phyloP scores from a whole-genome alignment of 1,140 invertebrate genomes.

The Contarinia nasturtii region DNA sequence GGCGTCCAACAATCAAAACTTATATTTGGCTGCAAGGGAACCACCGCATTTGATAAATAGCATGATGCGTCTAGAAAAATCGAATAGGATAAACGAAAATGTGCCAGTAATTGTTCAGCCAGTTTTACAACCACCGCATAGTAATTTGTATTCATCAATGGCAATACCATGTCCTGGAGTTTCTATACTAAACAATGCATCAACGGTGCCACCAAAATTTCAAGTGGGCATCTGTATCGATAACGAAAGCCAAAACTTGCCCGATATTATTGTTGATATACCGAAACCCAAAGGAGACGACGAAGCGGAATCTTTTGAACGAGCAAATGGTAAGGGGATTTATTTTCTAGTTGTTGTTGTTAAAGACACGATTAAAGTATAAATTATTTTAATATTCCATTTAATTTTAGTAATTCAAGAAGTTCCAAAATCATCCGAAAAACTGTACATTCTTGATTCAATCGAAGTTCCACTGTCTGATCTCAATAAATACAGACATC shows the following conservation, averaged over 20 bases:
- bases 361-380: not conserved
- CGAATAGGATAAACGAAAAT: not conserved
- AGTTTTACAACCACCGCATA: no score
- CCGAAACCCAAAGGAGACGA: constrained; percentile 10
- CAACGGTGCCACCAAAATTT: constrained; percentile 1
- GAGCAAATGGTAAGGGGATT: not conserved
- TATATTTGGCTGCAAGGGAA: no score
- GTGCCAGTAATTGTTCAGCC: not conserved
- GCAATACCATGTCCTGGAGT: no score
- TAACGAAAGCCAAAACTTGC: constrained; percentile 10
- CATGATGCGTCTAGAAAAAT: no score
- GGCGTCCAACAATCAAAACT: not conserved
- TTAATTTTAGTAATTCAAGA: no score
- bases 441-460: constrained; percentile 19
- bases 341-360: no score
- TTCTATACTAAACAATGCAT: no score
- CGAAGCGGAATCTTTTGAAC: constrained; percentile 1
- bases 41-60: no score
- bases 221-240: constrained; percentile 5
- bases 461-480: constrained; percentile 14
- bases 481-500: constrained; percentile 2
- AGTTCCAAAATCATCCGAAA: not conserved
- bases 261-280: constrained; percentile 21
- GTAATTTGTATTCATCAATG: no score
- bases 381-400: no score